These are phyloP conservation scores for Dipodomys ordii DNA, from an alignment of 2,113 vertebrate genomes.

Conservation along the genomic window DNA sequence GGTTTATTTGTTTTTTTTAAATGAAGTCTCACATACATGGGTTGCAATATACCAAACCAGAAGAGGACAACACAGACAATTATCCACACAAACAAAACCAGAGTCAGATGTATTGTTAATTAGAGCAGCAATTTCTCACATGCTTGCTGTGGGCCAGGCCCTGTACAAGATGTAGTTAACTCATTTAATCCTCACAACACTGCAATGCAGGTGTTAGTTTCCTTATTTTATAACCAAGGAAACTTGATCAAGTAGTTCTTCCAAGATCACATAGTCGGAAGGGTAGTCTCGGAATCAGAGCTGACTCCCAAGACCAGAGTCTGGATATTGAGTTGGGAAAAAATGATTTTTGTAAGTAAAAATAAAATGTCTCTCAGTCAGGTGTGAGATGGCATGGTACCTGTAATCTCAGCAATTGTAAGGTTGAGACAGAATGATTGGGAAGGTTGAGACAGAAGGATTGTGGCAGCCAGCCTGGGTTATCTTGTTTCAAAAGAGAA, in stretches of 20 bases:
- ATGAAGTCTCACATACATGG: background rate
- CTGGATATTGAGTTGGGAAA: background rate
- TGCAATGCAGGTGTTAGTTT: background rate
- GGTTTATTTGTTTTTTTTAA: background rate
- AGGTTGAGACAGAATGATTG: too few relatives aligned
- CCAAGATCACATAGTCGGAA: background rate
- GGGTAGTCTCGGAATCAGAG: background rate
- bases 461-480: too few relatives aligned
- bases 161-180: fast-evolving
- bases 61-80: background rate
- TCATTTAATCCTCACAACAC: background rate
- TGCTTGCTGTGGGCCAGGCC: background rate
- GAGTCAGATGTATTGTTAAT: background rate
- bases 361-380: background rate
- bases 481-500: too few relatives aligned
- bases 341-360: slow-evolving; percentile 5
- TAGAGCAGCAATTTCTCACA: background rate
- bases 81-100: background rate
- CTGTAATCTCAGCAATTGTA: too few relatives aligned
- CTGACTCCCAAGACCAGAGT: slow-evolving; percentile 1
- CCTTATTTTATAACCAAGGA: slow-evolving; percentile 35
- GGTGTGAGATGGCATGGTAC: too few relatives aligned
- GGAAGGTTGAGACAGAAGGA: too few relatives aligned
- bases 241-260: slow-evolving; percentile 12
- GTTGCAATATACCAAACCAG: background rate